These are phyloP conservation scores for Anhinga rufa DNA, from an alignment of 2,113 vertebrate genomes.

Conservation along the genomic window DNA sequence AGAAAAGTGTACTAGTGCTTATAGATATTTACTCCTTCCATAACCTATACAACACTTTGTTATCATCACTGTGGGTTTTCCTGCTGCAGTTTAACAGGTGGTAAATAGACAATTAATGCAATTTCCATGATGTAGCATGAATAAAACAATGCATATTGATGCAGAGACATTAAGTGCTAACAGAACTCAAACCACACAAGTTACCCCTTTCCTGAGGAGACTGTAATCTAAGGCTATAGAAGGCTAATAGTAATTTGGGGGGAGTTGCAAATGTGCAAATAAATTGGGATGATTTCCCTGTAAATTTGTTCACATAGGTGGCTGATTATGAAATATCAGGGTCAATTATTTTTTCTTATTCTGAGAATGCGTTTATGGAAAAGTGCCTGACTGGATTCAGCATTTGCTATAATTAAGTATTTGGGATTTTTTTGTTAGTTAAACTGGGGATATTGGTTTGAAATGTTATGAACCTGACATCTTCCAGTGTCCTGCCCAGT, in stretches of 20 bases:
- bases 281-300: background rate
- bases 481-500: background rate
- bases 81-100: background rate
- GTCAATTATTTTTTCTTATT: background rate
- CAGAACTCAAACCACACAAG: background rate
- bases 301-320: background rate
- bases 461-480: background rate
- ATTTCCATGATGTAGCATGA: background rate
- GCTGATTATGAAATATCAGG: background rate
- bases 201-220: background rate
- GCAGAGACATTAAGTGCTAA: background rate
- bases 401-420: background rate
- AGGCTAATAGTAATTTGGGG: too few relatives aligned
- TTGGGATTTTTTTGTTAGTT: background rate
- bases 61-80: background rate
- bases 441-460: background rate
- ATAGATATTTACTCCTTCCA: background rate
- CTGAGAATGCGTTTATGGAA: rapidly evolving
- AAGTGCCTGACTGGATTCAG: background rate
- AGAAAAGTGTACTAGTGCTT: background rate
- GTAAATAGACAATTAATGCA: background rate
- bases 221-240: background rate
- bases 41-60: background rate
- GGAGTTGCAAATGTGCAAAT: background rate
- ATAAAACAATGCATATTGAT: background rate